Evolutionary conservation across 2,888 invertebrate genomes (phyloP).

Genomic region (Lasioglossum pauxillum): DNA sequence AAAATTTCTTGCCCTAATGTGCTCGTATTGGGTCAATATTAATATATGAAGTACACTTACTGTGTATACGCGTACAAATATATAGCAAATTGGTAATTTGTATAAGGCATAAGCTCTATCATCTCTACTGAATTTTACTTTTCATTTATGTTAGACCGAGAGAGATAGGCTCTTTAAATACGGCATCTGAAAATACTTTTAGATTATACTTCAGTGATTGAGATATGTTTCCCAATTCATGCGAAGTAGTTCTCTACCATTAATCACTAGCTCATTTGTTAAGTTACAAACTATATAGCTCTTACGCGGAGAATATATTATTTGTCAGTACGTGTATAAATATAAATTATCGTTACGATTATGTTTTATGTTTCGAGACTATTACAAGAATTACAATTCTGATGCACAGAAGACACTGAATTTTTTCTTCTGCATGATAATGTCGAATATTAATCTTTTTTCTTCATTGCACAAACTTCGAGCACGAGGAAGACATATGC

Average conservation of each 20-base stretch:
- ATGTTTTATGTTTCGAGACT: conserved; percentile 15
- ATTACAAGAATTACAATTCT: conserved; percentile 20
- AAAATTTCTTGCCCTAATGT: conserved; percentile 44
- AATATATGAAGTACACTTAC: conserved; percentile 30
- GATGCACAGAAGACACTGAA: conserved; percentile 17
- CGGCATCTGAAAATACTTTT: conserved; percentile 48
- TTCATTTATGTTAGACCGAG: conserved; percentile 17
- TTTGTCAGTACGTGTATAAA: conserved; percentile 34
- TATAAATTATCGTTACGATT: conserved; percentile 38
- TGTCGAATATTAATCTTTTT: neutral
- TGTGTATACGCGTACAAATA: conserved; percentile 45
- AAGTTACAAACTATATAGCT: conserved; percentile 31
- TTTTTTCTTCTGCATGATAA: neutral
- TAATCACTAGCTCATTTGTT: conserved; percentile 48
- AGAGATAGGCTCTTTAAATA: conserved; percentile 42
- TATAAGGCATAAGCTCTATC: conserved; percentile 54
- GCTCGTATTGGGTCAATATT: conserved; percentile 37
- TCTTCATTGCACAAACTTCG: neutral
- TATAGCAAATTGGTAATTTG: conserved; percentile 56
- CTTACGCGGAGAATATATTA: conserved; percentile 19
- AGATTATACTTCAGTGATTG: conserved; percentile 27
- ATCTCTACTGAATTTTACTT: conserved; percentile 37
- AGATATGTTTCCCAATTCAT: conserved; percentile 30
- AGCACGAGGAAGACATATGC: neutral
- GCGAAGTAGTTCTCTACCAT: conserved; percentile 33